Evolutionary conservation across 2,797 vertebrate genomes (phyloP), one percentile per base, ranked within the genome.

Genomic region (Alauda arvensis): DNA sequence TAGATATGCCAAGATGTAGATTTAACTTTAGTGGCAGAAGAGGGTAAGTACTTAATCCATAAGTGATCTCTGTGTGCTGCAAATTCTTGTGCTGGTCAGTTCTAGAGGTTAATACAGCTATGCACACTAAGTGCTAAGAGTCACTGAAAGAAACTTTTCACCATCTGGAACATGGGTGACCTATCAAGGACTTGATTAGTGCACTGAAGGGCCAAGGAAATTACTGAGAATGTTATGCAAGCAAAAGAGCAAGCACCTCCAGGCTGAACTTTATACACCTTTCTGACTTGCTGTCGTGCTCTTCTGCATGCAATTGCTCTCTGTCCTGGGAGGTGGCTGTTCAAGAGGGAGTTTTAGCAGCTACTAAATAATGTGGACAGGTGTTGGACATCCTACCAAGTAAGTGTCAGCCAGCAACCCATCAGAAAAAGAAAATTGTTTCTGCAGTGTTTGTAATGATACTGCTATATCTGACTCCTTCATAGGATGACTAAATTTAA

Each of bases 351-450:
- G 45, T 62, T 87, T 65, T 66, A 77, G 62, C 37, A 69, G 62
- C 59, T 88, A 43, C 14, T 23, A 67, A 59, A 45, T 62, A 66
- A 84, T 6, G 25, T 42, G 37, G 62, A 59, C 33, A 69, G 14
- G 39, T 76, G 66, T 56, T 56, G 40, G 48, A 83, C 13, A 25
- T 77, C 63, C 34, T 77, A 28, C 53, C 33, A 84, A 88, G n/a
- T 75, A 87, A 75, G 12, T 21, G 59, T 63, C 77, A 93, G 85
- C 65, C 83, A 95, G 85, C 33, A 79, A 86, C 57, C 51, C 83
- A 92, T n/a, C n/a, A 69, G 71, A 79, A 78, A 77, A 86, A 28
- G 43, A 75, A 61, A 48, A 52, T 51, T 34, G 55, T 78, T 83
- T 92, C 61, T 83, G 67, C 31, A 33, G 3, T 69, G 31, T 85